Base-by-base conservation (phyloP, 2,888 invertebrate genomes). In the Isoperla grammatica region DNA sequence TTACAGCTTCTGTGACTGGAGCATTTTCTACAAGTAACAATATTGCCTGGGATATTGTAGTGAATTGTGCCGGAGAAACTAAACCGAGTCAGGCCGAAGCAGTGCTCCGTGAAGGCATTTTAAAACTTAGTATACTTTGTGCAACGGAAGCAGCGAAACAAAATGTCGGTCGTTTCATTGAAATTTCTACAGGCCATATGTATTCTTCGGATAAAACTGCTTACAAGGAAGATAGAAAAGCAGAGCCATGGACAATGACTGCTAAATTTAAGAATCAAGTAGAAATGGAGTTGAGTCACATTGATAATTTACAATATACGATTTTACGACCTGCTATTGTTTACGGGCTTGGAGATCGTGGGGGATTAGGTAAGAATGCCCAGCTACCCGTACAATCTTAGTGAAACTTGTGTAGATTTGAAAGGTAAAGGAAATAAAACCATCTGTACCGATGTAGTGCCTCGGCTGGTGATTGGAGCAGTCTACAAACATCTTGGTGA, bases 11-110 rank as follows among this genome's bases (percentile, higher is more conserved):
- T 68, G 92, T 91, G 71, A 85, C 87, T 68, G 81, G 82, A 70
- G 91, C 88, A 0, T 86, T 93, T 69, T 78, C 80, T 58, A 78
- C 81, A 1, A 80, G 82, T 55, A 80, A 79, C 0, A 74, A 74
- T 2, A 72, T 73, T 0, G 69, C 73, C 37, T 90, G 90, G 84
- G 86, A 87, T 69, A 83, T 85, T 71, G 90, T 91, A 49, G 84
- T 92, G 62, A 95, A 95, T 76, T 90, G 94, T 73, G 95, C 95
- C 1, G 91, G 90, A 1, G 95, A 95, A 76, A 95, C 94, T 2
- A 88, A 93, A 72, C 83, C 84, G 59, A 90, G 90, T 13, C 92
- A 94, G 77, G 87, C 87, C 11, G 93, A 94, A 72, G 87, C 90
- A 2, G 90, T 95, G 17, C 95, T 95, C 75, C 84, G 86, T 68